phyloP scores from a whole-genome alignment of 2,888 invertebrate species.

The Lasioglossum vierecki region DNA sequence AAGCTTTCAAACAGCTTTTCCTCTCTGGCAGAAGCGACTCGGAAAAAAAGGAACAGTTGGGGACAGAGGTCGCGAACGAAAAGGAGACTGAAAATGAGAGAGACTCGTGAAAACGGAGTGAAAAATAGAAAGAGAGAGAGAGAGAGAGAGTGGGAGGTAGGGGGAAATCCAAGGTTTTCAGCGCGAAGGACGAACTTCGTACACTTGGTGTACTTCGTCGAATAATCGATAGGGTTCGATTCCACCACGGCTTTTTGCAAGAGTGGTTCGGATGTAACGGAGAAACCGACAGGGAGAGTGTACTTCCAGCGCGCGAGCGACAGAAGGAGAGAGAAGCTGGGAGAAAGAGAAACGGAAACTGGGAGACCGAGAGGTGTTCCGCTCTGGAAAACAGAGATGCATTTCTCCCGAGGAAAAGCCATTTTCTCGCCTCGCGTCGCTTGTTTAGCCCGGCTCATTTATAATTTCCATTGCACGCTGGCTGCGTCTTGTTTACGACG shows the following conservation, averaged over 20 bases:
- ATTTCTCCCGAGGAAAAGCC: conserved; percentile 71
- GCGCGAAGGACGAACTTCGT: conserved; percentile 22
- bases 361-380: conserved; percentile 51
- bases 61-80: not conserved
- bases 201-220: conserved; percentile 2
- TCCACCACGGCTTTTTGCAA: conserved; percentile 28
- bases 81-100: conserved; percentile 7
- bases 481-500: conserved; percentile 67
- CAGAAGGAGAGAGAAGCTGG: not conserved
- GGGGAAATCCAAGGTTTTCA: conserved; percentile 22
- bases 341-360: conserved; percentile 18
- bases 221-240: conserved; percentile 51
- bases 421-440: conserved; percentile 71
- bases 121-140: no score
- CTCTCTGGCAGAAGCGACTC: conserved; percentile 12
- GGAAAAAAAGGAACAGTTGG: not conserved
- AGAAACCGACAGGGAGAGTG: conserved; percentile 6
- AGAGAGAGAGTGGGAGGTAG: not conserved
- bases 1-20: conserved; percentile 50
- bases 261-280: conserved; percentile 30
- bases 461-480: conserved; percentile 67
- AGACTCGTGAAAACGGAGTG: not conserved
- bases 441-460: conserved; percentile 71
- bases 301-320: not conserved
- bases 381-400: conserved; percentile 68